Base-by-base conservation (phyloP, 2,797 vertebrate genomes). In the Pipistrellus nathusii region DNA sequence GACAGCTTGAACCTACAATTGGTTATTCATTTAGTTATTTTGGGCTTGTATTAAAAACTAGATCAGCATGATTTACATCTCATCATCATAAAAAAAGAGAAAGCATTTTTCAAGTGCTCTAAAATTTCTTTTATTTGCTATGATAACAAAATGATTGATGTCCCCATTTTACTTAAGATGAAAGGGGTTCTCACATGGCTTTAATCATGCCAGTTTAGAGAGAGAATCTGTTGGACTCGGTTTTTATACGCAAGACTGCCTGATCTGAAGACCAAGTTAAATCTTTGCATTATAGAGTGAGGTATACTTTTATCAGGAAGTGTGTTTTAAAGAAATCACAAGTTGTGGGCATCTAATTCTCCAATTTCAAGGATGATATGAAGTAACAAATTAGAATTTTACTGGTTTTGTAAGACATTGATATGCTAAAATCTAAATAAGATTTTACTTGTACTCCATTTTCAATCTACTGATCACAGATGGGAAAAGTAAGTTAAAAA, bases 401-500 rank as follows among this genome's bases (percentile, higher is more conserved):
- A 55, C 11, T 75, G 18, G 48, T 44, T 87, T 91, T 53, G 18
- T 59, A 69, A 68, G n/a, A 38, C 38, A 66, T 17, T 59, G 69
- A 35, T 62, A 68, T 88, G 90, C 27, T 20, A 78, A 48, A 86
- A 53, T 91, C 25, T 84, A 68, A 90, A 46, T n/a, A 86, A 35
- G 1, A 64, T 48, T 91, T 95, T 90, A 85, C 7, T 86, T 81
- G 41, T 51, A 51, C 88, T 88, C 17, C 15, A 41, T 48, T 90
- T 95, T 86, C 18, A 86, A 75, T 84, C 21, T 77, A 95, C 20
- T 90, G 72, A 90, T 6, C 73, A 23, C 84, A 92, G 20, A 80
- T 27, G 14, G 38, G 32, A n/a, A 51, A 86, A 93, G 75, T 55
- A 69, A 72, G 77, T 72, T 73, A 23, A 80, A 77, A 53, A 77